Percentiles rank a stretch among this genome's conserved stretches.
These are phyloP conservation scores for Phalacrocorax aristotelis DNA, from an alignment of 2,113 vertebrate species.

Conservation along the genomic window DNA sequence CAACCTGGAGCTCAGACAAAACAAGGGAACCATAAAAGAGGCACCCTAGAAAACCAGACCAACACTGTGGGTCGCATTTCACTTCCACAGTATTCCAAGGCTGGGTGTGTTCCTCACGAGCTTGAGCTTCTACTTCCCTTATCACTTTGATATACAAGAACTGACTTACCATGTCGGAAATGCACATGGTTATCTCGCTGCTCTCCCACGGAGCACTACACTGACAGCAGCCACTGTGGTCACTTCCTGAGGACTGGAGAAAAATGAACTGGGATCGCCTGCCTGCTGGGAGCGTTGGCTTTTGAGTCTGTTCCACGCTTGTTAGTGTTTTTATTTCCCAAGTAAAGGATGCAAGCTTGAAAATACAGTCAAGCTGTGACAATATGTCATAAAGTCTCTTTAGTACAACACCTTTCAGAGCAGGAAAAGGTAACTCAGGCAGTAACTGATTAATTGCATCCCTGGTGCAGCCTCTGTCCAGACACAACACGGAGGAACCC, in stretches of 20 bases:
- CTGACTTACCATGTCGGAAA: background rate
- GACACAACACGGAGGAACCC: background rate
- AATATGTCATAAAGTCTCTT: background rate
- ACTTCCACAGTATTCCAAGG: background rate
- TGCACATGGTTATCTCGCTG: fast-evolving
- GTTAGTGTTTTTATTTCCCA: background rate
- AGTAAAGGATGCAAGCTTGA: background rate
- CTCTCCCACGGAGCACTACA: fast-evolving
- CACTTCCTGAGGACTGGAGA: background rate
- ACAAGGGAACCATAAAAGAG: background rate
- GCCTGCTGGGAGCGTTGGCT: background rate
- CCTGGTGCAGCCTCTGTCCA: background rate
- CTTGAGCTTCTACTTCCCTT: background rate
- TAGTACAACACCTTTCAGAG: fast-evolving
- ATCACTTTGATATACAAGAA: background rate
- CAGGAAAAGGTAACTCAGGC: background rate
- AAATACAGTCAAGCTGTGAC: background rate
- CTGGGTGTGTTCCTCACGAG: background rate
- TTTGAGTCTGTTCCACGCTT: background rate
- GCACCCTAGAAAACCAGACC: background rate
- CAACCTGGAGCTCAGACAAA: background rate
- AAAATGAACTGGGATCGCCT: background rate
- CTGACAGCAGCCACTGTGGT: background rate
- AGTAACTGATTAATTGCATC: background rate
- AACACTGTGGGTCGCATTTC: background rate